Evolutionary conservation across 2,113 vertebrate species (phyloP), one percentile per base, ranked within the genome.

Genomic region (Chrysochloris asiatica): DNA sequence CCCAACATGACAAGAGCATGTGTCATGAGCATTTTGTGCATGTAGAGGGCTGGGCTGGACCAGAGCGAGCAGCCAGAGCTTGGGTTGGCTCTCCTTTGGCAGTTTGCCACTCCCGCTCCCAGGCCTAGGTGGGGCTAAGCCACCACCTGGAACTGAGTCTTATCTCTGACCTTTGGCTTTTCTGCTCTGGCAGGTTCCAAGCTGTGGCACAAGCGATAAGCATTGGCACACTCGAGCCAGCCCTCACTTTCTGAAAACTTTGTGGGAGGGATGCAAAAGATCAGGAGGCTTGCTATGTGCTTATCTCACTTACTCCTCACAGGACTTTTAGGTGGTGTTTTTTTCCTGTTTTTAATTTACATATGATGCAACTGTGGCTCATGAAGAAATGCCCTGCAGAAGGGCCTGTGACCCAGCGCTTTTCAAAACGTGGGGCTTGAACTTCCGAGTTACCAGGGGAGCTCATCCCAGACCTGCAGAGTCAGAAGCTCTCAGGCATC

Each of bases 151-250:
- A 56, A n/a, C 47, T 69, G 6, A 6, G 3, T 36, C 67, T 95
- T 92, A 93, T 89, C 86, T 95, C 50, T 43, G 79, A 65, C 80
- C 61, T 79, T 30, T n/a, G 73, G 48, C 73, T 8, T 91, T 81
- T 83, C 28, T 69, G 19, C 50, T 83, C 72, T 78, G 82, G 67
- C 14, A 19, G 61, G 47, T 45, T 65, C 77, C 67, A 73, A 59
- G 77, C 38, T 38, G n/a, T n/a, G n/a, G n/a, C n/a, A n/a, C n/a
- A n/a, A n/a, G n/a, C n/a, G 86, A 61, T 72, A 73, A 80, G 47
- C 28, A 0, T 0, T 65, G 61, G 69, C 61, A 47, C 0, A 43
- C 26, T 16, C 3, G 13, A 76, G 33, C 30, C 78, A 17, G 24
- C 72, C 63, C 30, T 22, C 9, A 48, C 65, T 61, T 63, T 73